These are phyloP conservation scores for Rhinichthys klamathensis DNA, from an alignment of 2,113 vertebrate genomes.

Conservation along the genomic window DNA sequence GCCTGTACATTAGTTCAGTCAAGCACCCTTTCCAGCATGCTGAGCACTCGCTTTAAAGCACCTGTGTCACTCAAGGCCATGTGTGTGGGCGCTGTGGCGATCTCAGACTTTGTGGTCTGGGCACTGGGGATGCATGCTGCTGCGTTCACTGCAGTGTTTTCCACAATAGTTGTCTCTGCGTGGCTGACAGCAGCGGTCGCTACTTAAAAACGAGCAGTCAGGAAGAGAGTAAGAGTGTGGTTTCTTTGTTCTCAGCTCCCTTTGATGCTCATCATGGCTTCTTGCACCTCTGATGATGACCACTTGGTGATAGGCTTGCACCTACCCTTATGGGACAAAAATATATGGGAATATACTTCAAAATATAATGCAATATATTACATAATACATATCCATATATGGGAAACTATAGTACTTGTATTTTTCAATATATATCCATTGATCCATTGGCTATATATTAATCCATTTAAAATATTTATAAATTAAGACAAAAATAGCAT, in stretches of 20 bases:
- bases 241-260: not conserved
- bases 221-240: not conserved
- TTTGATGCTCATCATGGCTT: not conserved
- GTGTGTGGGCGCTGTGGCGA: not conserved
- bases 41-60: not conserved
- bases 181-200: not conserved
- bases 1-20: not conserved
- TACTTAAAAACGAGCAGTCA: not conserved
- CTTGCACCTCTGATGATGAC: not conserved
- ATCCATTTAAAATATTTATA: too few relatives aligned
- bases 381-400: too few relatives aligned
- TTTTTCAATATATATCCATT: too few relatives aligned
- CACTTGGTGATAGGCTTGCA: not conserved
- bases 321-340: not conserved
- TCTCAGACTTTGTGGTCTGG: not conserved
- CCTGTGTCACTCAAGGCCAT: too few relatives aligned
- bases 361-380: too few relatives aligned
- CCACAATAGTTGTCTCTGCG: not conserved
- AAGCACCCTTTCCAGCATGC: not conserved
- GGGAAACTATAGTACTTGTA: too few relatives aligned
- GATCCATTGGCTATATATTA: too few relatives aligned
- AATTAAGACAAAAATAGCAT: too few relatives aligned
- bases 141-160: not conserved
- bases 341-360: too few relatives aligned
- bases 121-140: not conserved